Base-by-base conservation (phyloP, 2,113 vertebrate genomes). In the Etheostoma spectabile region DNA sequence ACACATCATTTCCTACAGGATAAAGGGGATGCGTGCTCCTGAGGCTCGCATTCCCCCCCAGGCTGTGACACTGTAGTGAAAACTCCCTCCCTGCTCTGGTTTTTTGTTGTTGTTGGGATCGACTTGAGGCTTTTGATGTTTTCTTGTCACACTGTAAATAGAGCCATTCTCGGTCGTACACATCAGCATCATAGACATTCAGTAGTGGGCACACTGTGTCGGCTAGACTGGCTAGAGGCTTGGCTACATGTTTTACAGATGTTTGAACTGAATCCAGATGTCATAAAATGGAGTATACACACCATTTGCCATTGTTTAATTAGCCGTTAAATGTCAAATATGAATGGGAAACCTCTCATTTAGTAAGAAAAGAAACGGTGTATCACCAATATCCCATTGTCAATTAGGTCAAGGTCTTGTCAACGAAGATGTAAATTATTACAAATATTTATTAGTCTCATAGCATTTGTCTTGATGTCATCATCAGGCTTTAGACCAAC, bases 111-210 rank as follows among this genome's bases (percentile, higher is more conserved):
- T 90, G 57, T 83, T 48, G 55, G 27, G 78, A 78, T 91, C 83
- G 48, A 79, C 67, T 86, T 51, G n/a, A 88, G 33, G 74, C 84
- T 85, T 93, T 93, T 94, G 92, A 93, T 90, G 91, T 93, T 89
- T 74, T 64, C 52, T 70, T 62, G 63, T 83, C 61, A 55, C 68
- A 77, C 65, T 69, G 75, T 80, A 86, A 86, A 88, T 80, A 63
- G 71, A 80, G 13, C 22, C 38, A 14, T 30, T 80, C 60, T 78
- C 55, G 15, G 68, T 79, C 68, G 77, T 81, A 76, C 65, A 61
- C 52, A 42, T 42, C 38, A 2, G 60, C 63, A 49, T 22, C 77
- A 42, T 38, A 80, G 67, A 65, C 68, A 64, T 11, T 62, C 18
- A 30, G 42, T 12, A 53, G 51, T 65, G 5, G 46, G 62, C 5